phyloP scores from a whole-genome alignment of 2,113 vertebrate genomes.

The Macaca fascicularis region DNA sequence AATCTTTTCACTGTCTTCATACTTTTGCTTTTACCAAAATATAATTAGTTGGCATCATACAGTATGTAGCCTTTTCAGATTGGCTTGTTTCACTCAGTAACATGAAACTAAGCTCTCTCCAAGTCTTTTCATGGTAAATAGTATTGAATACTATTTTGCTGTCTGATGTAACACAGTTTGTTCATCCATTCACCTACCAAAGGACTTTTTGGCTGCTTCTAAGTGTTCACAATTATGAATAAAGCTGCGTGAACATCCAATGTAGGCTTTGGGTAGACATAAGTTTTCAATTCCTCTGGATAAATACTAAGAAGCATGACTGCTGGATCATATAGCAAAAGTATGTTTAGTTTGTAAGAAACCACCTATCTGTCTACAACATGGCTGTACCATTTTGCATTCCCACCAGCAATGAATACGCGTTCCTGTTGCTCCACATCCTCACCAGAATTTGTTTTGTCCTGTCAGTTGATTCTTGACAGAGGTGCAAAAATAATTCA shows the following conservation, averaged over 20 bases:
- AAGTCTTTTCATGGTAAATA: background rate
- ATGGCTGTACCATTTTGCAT: background rate
- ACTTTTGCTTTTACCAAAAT: background rate
- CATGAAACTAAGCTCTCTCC: background rate
- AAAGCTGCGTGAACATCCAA: background rate
- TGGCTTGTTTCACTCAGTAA: background rate
- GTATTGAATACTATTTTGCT: background rate
- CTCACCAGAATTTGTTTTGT: background rate
- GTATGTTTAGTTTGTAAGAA: background rate
- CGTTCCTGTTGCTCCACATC: background rate
- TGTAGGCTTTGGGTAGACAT: background rate
- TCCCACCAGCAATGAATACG: background rate
- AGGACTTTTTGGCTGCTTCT: background rate
- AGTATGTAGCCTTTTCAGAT: background rate
- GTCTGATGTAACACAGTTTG: background rate
- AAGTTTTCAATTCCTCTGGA: background rate
- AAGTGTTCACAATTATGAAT: background rate
- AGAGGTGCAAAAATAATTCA: background rate
- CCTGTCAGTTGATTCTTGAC: background rate
- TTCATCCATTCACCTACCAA: background rate
- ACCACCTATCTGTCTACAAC: background rate
- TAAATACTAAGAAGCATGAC: background rate
- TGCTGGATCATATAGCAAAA: background rate
- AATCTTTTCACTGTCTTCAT: background rate
- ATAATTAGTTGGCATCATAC: background rate